A percentile compares a stretch with the other conserved stretches of the same genome.
phyloP scores from a whole-genome alignment of 2,113 vertebrate genomes.

The Conger conger region DNA sequence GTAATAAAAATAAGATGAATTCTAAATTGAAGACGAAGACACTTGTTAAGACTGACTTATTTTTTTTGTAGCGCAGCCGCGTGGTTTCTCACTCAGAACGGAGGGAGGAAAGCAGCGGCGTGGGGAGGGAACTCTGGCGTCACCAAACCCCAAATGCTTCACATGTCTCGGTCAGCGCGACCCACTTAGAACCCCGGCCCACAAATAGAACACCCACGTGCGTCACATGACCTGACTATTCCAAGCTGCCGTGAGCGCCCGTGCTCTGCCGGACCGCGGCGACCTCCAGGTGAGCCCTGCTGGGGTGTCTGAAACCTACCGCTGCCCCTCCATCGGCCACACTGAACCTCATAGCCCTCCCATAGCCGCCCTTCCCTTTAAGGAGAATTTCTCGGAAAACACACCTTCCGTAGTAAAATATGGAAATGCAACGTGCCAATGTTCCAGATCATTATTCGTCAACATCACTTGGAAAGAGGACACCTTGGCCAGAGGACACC shows the following conservation, averaged over 20 bases:
- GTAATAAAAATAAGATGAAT: too few species aligned
- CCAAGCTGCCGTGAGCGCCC: conserved; percentile 45
- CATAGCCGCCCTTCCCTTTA: too few species aligned
- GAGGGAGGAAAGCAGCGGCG: too few species aligned
- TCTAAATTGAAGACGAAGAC: too few species aligned
- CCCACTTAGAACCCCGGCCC: conserved; percentile 34
- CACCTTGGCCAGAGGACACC: too few species aligned
- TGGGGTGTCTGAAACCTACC: background rate
- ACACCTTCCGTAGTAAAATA: too few species aligned
- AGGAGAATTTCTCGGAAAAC: too few species aligned
- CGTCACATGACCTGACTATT: conserved; percentile 70
- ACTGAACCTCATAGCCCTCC: too few species aligned
- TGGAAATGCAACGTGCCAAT: too few species aligned
- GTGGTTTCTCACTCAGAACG: background rate
- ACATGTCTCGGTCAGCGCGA: conserved; percentile 21
- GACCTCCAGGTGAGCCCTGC: background rate
- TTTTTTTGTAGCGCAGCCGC: background rate
- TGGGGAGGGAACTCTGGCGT: background rate
- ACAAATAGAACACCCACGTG: conserved; percentile 64
- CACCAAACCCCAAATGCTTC: conserved; percentile 22
- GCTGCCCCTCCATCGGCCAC: conserved; percentile 6
- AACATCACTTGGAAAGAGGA: too few species aligned
- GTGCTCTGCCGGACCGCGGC: background rate
- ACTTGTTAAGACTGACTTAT: too few species aligned
- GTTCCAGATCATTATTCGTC: too few species aligned